Evolutionary conservation across 2,888 invertebrate species (phyloP), one percentile per base, ranked within the genome.

Genomic region (Lepeophtheirus nordmannii): DNA sequence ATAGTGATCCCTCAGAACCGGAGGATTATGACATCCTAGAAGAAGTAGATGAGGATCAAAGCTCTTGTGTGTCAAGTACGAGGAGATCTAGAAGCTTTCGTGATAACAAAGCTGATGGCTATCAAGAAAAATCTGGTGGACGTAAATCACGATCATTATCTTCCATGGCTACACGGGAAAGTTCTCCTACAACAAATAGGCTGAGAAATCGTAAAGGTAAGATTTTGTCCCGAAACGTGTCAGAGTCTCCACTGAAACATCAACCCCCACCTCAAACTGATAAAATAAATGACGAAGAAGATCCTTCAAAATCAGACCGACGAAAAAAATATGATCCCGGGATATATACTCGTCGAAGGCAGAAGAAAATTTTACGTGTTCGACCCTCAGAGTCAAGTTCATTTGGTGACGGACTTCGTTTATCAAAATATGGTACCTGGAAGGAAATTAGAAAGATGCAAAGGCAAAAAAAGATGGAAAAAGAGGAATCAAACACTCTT

Each of bases 391-490:
- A 46, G 53, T 46, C 53, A 14, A 46, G 14, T 8, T 46, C 53
- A 1, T n/a, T n/a, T 17, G 17, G n/a, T n/a, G 53, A 46, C 8
- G 53, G 53, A 17, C 2, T 17, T 46, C 53, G 60, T 37, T 17
- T 60, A 37, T 30, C 60, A 20, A 60, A 60, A 60, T 60, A 60
- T 22, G 60, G 60, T 30, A 60, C 37, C 39, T 60, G 60, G 60
- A n/a, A 38, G 60, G 60, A 60, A 38, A 37, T 60, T 38, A 20
- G 39, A 37, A 60, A 60, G 23, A 30, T 22, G 7, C 39, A 30
- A 60, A 22, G 39, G 39, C 22, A 60, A 60, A 30, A 37, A 37
- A 60, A 60, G 60, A 10, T 30, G 30, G 30, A 30, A n/a, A 60
- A 60, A 37, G 60, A 60, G 60, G 37, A 60, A 17, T 30, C n/a